A percentile compares a stretch with the other conserved stretches of the same genome.
Conservation (phyloP, 2,113 vertebrate species). For the Salvelinus namaycush region DNA sequence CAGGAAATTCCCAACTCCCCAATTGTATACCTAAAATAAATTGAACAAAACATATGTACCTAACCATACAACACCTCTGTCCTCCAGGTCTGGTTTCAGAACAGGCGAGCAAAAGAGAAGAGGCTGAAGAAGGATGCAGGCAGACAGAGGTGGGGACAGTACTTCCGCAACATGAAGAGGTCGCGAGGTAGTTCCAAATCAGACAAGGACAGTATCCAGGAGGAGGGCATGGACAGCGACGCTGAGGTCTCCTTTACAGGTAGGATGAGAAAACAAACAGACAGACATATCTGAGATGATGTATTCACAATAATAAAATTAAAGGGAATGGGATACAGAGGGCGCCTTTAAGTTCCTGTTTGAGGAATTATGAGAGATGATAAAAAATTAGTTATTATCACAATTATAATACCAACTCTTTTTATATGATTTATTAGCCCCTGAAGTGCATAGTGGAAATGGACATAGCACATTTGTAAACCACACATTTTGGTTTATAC, state of each 20-base stretch:
- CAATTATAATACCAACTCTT: too few species aligned
- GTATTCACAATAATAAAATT: background rate
- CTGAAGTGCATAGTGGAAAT: too few species aligned
- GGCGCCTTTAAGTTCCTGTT: background rate
- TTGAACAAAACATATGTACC: background rate
- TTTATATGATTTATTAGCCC: too few species aligned
- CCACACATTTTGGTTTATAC: too few species aligned
- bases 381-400: background rate
- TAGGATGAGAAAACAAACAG: slow-evolving; percentile 45
- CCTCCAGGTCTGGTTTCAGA: slow-evolving; percentile 96
- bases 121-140: slow-evolving; percentile 94
- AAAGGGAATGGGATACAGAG: background rate
- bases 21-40: background rate
- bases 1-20: too few species aligned
- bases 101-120: slow-evolving; percentile 95
- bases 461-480: too few species aligned
- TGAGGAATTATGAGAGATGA: background rate
- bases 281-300: background rate
- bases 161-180: slow-evolving; percentile 94
- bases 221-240: slow-evolving; percentile 93
- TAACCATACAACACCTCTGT: background rate
- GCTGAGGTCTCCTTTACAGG: slow-evolving; percentile 96
- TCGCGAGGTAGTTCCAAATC: slow-evolving; percentile 89
- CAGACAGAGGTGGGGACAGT: slow-evolving; percentile 94
- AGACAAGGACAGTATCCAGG: slow-evolving; percentile 94